Evolutionary conservation across 2,113 vertebrate genomes (phyloP), one percentile per base, ranked within the genome.

Genomic region (Hyla sarda): DNA sequence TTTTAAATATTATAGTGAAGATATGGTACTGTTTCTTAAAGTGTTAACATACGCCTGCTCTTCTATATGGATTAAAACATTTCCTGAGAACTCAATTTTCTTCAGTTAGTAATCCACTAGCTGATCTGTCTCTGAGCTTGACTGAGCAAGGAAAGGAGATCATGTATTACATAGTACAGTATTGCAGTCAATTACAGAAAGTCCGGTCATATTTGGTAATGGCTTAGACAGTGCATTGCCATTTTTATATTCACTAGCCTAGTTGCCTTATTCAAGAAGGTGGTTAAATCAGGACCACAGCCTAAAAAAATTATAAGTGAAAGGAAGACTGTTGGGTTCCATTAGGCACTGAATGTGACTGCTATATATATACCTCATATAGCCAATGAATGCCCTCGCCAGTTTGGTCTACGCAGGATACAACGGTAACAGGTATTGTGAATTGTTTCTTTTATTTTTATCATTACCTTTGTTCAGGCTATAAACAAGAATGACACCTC

Each of bases 121-220:
- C n/a, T 12, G n/a, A 25, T 60, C 50, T 11, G 25, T 67, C 30
- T 67, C 62, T 2, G 10, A 67, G 28, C 12, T 16, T 67, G 28
- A 67, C 62, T 32, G 62, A 67, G 62, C 60, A 67, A 32, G 62
- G 30, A 67, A 67, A 67, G 62, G 16, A 67, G 60, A 67, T 67
- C 14, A 32, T 34, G 23, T 65, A 14, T 30, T 65, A 30, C 25
- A 67, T 8, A 32, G 14, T 19, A 67, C 62, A 32, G 62, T 67
- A 67, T 67, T 67, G 1, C 14, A 32, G 62, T 34, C 14, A 67
- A 14, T 67, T 65, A 30, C 25, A 34, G 1, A 30, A 67, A 17
- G 60, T 19, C 30, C 17, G 30, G 28, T 19, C 19, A 30, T 30
- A 28, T 65, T 65, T 28, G 25, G 3, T 4, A 28, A 65, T 28